phyloP scores from a whole-genome alignment of 2,797 vertebrate species.

The Balearica regulorum region DNA sequence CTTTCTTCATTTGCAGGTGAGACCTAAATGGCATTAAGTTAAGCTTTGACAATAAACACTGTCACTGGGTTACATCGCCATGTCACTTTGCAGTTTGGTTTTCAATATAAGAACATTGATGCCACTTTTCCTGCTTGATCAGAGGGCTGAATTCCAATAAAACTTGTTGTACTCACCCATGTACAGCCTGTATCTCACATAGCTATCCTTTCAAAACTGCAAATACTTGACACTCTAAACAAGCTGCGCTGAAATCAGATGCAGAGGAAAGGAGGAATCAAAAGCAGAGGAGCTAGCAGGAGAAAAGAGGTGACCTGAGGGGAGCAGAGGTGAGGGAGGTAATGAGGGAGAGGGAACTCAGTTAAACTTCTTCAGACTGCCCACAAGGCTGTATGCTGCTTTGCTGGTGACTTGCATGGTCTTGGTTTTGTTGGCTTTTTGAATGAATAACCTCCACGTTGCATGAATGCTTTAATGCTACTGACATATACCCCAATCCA shows the following conservation, averaged over 20 bases:
- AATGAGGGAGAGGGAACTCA: background rate
- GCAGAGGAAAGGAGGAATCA: background rate
- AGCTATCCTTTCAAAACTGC: background rate
- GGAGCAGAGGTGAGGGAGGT: background rate
- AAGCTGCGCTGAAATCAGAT: background rate
- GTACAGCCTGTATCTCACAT: background rate
- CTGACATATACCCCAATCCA: background rate
- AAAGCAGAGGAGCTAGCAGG: background rate
- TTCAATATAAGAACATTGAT: background rate
- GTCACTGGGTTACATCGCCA: background rate
- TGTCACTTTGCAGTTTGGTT: background rate
- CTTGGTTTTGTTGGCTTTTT: background rate
- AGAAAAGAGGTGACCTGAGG: accelerated
- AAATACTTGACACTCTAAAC: background rate
- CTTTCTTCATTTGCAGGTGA: background rate
- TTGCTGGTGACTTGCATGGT: background rate
- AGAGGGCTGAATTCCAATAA: background rate
- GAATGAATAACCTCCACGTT: background rate
- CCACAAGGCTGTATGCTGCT: background rate
- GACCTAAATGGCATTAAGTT: background rate
- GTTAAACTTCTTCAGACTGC: background rate
- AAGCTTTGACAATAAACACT: background rate
- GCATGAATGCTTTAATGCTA: background rate
- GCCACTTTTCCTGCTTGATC: background rate
- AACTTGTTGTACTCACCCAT: background rate